Evolutionary conservation across 2,797 vertebrate species (phyloP), one percentile per base, ranked within the genome.

Genomic region (Rhabdomys pumilio): DNA sequence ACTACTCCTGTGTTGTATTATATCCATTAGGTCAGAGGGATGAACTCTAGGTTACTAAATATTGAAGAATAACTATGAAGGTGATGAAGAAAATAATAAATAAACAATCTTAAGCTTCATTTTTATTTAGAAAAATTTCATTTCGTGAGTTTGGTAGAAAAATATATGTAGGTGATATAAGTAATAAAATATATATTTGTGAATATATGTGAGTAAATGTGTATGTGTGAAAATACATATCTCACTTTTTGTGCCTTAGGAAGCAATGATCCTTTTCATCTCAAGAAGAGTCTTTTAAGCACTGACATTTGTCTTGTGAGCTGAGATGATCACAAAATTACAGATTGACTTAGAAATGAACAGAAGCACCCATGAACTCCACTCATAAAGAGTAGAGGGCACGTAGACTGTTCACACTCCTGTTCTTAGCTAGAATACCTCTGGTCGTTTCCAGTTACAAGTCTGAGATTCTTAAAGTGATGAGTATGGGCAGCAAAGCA

Each of bases 401-500:
- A 57, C 69, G 11, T 55, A 41, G 29, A 3, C 31, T 76, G 6
- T 53, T 83, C 44, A 81, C 61, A n/a, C 4, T 91, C 5, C 22
- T 75, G 83, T 80, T 77, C 53, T 79, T 55, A 86, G 22, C 20
- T 50, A 75, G 24, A 90, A 86, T 69, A 1, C 79, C 19, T 86
- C 12, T 38, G 29, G 2, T 76, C n/a, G 77, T 93, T 95, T 88
- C 38, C 65, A 92, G 7, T 61, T 87, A n/a, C 6, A 73, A 53
- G 38, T 41, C 92, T 88, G 75, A 86, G 47, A 94, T 79, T 50
- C n/a, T 89, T 89, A 89, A 95, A 87, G 69, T 63, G 19, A 7
- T 90, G 82, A 61, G 31, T n/a, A 84, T 57, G 10, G 19, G 92
- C 87, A 89, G 31, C 1, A 77, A 76, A 81, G 61, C 31, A 61